Evolutionary conservation across 2,888 invertebrate genomes (phyloP).

Genomic region (Falcaria lacertinaria): DNA sequence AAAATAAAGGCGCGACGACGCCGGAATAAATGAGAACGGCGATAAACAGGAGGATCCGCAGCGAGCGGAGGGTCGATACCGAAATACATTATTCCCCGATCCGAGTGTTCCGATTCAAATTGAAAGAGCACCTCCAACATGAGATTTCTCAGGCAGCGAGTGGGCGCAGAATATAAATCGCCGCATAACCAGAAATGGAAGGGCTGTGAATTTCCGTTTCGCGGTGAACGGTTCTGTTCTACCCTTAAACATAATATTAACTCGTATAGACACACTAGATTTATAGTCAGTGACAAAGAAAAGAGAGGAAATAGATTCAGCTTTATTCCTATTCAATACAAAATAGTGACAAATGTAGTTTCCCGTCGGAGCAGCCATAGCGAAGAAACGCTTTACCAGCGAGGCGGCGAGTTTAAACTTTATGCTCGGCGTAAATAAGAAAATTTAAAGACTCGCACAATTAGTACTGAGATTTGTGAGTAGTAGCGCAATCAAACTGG

Average conservation of each 20-base stretch:
- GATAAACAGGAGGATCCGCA: conserved; percentile 78
- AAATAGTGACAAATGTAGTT: neutral
- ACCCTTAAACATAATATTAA: conserved; percentile 32
- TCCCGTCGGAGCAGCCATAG: conserved; percentile 9
- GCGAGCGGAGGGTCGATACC: conserved; percentile 75
- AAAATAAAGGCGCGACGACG: conserved; percentile 77
- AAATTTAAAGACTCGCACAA: too few species aligned
- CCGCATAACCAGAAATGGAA: conserved; percentile 77
- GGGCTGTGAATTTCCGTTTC: conserved; percentile 72
- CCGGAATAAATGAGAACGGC: conserved; percentile 77
- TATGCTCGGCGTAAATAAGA: too few species aligned
- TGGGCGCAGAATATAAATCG: conserved; percentile 79
- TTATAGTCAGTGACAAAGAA: conserved; percentile 19
- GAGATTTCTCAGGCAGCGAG: conserved; percentile 79
- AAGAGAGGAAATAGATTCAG: conserved; percentile 8
- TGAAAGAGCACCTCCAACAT: conserved; percentile 80
- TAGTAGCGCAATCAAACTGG: too few species aligned
- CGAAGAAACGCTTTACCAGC: too few species aligned
- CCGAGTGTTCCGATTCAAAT: conserved; percentile 80
- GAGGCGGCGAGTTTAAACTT: too few species aligned
- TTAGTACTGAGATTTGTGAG: too few species aligned
- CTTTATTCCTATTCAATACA: neutral
- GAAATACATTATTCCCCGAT: conserved; percentile 80
- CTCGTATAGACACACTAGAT: conserved; percentile 25
- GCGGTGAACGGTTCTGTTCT: conserved; percentile 54